Evolutionary conservation across 2,888 invertebrate genomes (phyloP), one percentile per base, ranked within the genome.

Genomic region (Blera fallax): DNA sequence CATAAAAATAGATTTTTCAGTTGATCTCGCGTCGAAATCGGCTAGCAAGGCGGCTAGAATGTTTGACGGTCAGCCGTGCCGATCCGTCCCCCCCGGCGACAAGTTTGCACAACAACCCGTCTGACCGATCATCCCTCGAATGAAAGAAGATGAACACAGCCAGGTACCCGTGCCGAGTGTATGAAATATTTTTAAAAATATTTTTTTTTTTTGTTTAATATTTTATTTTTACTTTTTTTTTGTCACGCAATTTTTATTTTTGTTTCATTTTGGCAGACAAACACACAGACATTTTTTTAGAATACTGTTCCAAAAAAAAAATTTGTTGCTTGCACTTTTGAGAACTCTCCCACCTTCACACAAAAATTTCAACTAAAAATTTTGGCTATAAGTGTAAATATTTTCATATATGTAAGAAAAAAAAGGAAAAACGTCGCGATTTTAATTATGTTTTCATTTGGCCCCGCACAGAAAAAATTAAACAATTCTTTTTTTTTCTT

Each of bases 61-160:
- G n/a, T 79, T 83, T 83, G 83, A 78, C 73, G 79, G 65, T 67
- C 79, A 67, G 62, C 45, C 40, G 67, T 18, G 29, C 73, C 73
- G 48, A 32, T 8, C 10, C 37, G 16, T 64, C 27, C 34, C 7
- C 48, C 65, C 18, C 69, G 45, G 58, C 65, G 60, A 48, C 67
- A 80, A 72, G 21, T 84, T 84, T 79, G 79, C 80, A 80, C 74
- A 80, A 84, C 67, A 69, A 18, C 24, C 56, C 64, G 77, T 48
- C 77, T 62, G 73, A 40, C 67, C 48, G 72, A 45, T 72, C 60
- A 29, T 62, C 34, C 54, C n/a, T 18, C 64, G 16, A 37, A 77
- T 70, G 58, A 21, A 29, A 40, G 18, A 29, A 56, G 73, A 69
- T 52, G 69, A 45, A 54, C 43, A 60, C 37, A 16, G 18, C 18